Evolutionary conservation across 2,888 invertebrate genomes (phyloP), one percentile per base, ranked within the genome.

Genomic region (Tachina grossa): DNA sequence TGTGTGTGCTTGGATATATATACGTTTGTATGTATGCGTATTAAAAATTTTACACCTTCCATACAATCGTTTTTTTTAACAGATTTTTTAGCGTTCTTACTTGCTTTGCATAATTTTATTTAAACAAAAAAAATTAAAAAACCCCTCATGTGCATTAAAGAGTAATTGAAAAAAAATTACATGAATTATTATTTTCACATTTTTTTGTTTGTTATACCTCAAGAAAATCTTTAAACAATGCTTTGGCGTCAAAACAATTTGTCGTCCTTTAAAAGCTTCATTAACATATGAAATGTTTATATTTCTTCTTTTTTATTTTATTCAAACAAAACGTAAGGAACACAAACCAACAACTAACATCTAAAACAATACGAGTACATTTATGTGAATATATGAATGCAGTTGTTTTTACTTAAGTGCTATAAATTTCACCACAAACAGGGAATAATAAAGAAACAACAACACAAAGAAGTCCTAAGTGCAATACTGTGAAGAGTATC

Each of bases 261-360:
- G 85, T 85, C 85, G 85, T 83, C 75, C 71, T 79, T 85, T 85
- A 85, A 85, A 85, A 85, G 85, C 85, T 85, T 85, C 79, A 85
- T 85, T 85, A 83, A 85, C 85, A 85, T 85, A 85, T 83, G 77
- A 83, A 76, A 75, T 82, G 77, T 57, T 69, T 80, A 57, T 49
- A 45, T 45, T 72, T 51, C 55, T 39, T n/a, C 10, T 68, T 19
- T 49, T 45, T 49, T 31, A 22, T 68, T 31, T 39, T 11, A 11
- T 1, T 0, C 9, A 8, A 59, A 77, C 39, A 66, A 78, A 43
- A 57, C 41, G 55, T 22, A 31, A 22, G 47, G 13, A 72, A 71
- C n/a, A 65, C 41, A 63, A 76, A 41, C 61, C 39, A 79, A 71
- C 57, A 72, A 41, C 61, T 22, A 79, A 71, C 57, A 72, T 63